Conservation (phyloP, 2,113 vertebrate species). For the Scomber scombrus region DNA sequence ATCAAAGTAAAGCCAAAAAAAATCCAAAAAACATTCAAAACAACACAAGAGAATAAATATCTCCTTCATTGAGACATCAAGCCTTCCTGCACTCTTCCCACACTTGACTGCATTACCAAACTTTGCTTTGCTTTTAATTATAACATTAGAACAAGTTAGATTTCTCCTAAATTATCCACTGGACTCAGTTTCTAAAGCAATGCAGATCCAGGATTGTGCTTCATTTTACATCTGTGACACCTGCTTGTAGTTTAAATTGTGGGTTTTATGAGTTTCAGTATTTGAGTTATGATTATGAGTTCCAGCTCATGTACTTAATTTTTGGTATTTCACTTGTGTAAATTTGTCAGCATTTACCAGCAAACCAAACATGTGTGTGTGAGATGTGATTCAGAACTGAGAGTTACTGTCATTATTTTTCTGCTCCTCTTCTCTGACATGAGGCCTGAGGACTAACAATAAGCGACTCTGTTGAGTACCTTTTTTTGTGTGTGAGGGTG, state of each 20-base stretch:
- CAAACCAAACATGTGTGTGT: background rate
- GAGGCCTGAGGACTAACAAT: slow-evolving; percentile 24
- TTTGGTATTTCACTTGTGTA: background rate
- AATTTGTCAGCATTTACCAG: background rate
- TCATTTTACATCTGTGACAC: background rate
- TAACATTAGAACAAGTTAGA: background rate
- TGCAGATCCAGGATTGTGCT: too few relatives aligned
- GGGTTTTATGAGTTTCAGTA: too few relatives aligned
- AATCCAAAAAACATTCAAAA: too few relatives aligned
- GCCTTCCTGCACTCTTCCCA: background rate
- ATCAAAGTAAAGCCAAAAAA: too few relatives aligned
- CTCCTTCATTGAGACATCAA: too few relatives aligned
- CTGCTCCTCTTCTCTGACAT: background rate
- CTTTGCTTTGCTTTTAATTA: background rate
- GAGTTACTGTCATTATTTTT: background rate
- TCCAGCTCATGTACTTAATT: too few relatives aligned
- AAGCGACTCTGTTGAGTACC: slow-evolving; percentile 13
- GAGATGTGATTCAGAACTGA: too few relatives aligned
- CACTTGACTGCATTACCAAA: background rate
- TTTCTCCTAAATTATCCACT: background rate
- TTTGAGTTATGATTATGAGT: too few relatives aligned
- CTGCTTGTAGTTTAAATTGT: background rate
- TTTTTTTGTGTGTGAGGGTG: slow-evolving; percentile 18
- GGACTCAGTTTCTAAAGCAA: background rate
- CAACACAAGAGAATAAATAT: too few relatives aligned